Percentiles rank a stretch among this genome's conserved stretches.
Conservation (phyloP, 2,797 vertebrate genomes). For the Tadarida brasiliensis region DNA sequence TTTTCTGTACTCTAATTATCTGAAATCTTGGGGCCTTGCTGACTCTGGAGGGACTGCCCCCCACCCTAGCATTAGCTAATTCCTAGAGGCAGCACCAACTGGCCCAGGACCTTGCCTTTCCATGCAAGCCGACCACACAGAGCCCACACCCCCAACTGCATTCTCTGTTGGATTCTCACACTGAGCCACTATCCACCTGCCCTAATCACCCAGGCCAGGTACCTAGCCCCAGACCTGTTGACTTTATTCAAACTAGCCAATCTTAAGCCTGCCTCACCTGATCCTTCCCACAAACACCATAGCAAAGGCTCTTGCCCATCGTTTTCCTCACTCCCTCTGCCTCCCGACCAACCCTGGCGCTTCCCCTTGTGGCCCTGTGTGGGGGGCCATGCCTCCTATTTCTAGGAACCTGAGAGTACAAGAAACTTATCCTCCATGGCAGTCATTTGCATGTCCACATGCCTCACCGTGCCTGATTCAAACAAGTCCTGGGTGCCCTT, state of each 20-base stretch:
- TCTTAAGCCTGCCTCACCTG: neutral
- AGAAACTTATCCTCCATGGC: neutral
- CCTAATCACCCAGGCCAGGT: neutral
- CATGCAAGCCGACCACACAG: neutral
- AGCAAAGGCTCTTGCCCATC: neutral
- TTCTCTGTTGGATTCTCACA: neutral
- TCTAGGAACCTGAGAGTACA: neutral
- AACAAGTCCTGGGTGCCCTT: neutral
- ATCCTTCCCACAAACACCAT: neutral
- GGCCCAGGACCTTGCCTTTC: neutral
- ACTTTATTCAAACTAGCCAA: neutral
- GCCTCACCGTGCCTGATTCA: neutral
- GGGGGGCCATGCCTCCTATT: neutral
- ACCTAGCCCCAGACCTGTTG: neutral
- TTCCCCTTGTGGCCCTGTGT: accelerated
- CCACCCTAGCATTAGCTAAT: neutral
- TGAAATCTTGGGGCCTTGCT: neutral
- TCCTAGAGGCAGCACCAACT: neutral
- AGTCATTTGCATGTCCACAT: neutral
- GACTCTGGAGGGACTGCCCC: neutral
- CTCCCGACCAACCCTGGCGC: neutral
- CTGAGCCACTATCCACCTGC: neutral
- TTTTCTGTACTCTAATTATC: neutral
- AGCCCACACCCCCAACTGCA: too few species aligned
- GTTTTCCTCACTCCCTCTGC: neutral